Evolutionary conservation across 2,888 invertebrate species (phyloP).

Genomic region (Holacanthella duospinosa): DNA sequence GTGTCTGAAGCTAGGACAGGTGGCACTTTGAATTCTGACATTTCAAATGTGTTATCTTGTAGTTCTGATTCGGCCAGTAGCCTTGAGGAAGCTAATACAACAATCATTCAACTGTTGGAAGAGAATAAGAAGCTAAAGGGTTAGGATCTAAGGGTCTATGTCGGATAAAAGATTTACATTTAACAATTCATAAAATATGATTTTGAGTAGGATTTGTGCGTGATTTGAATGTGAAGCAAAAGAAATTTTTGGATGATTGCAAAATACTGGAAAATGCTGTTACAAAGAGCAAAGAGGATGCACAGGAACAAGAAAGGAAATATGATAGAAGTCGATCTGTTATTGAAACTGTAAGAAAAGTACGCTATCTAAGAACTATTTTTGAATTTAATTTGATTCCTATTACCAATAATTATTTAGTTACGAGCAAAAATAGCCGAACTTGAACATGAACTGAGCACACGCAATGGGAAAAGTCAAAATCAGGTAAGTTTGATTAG

Average conservation of each 20-base stretch:
- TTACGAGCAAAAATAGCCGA: background rate
- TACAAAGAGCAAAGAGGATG: background rate
- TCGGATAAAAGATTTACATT: too few species aligned
- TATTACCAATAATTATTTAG: too few species aligned
- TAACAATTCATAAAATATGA: background rate
- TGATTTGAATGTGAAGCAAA: background rate
- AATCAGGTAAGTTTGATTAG: background rate
- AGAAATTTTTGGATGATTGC: background rate
- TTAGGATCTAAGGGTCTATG: too few species aligned
- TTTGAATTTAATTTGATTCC: background rate
- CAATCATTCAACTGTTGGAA: background rate
- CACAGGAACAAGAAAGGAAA: background rate
- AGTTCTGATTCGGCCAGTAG: background rate
- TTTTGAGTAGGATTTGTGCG: background rate
- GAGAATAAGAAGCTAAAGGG: background rate
- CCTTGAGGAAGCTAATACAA: background rate
- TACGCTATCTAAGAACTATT: background rate
- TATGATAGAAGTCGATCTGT: background rate
- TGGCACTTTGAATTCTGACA: background rate
- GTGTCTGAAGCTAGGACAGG: too few species aligned
- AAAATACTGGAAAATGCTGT: background rate
- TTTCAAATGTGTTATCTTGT: background rate
- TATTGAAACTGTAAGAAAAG: background rate
- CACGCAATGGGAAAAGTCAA: background rate
- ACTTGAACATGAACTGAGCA: background rate